Evolutionary conservation across 35 echinoderm and acorn worm species (phyloP).

Genomic region (Apostichopus japonicus): DNA sequence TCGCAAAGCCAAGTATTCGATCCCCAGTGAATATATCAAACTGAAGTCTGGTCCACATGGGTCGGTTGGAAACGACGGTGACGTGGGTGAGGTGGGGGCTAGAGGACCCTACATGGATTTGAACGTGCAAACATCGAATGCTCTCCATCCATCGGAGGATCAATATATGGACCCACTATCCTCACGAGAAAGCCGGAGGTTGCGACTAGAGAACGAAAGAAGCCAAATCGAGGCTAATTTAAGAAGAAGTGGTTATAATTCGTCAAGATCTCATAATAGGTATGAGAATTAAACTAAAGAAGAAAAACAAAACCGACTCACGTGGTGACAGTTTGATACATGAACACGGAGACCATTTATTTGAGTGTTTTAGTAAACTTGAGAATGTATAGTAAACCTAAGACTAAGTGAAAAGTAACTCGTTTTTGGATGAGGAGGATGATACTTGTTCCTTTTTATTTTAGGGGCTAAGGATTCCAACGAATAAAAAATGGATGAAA

Average conservation of each 20-base stretch:
- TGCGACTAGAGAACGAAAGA: background rate
- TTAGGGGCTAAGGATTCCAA: too few relatives aligned
- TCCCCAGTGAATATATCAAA: conserved; percentile 31
- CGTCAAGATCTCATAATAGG: background rate
- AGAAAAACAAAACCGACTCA: background rate
- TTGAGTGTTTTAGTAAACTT: too few relatives aligned
- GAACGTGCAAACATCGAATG: background rate
- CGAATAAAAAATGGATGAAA: too few relatives aligned
- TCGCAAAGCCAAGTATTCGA: background rate
- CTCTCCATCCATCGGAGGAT: background rate
- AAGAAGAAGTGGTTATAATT: conserved; percentile 21
- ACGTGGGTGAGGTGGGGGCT: background rate
- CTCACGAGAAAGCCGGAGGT: conserved; percentile 4
- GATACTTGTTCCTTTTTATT: too few relatives aligned
- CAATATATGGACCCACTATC: conserved; percentile 11
- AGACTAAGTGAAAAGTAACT: too few relatives aligned
- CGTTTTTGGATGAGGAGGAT: too few relatives aligned
- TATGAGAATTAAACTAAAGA: background rate
- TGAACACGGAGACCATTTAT: too few relatives aligned
- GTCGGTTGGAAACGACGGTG: background rate
- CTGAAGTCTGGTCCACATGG: background rate
- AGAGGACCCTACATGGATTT: conserved; percentile 14
- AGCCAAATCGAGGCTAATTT: conserved; percentile 21
- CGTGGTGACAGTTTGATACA: too few relatives aligned
- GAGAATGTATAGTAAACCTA: too few relatives aligned